A percentile compares a stretch with the other conserved stretches of the same genome.
These are phyloP conservation scores for Timema podura DNA, from an alignment of 2,888 invertebrate species.

Conservation along the genomic window DNA sequence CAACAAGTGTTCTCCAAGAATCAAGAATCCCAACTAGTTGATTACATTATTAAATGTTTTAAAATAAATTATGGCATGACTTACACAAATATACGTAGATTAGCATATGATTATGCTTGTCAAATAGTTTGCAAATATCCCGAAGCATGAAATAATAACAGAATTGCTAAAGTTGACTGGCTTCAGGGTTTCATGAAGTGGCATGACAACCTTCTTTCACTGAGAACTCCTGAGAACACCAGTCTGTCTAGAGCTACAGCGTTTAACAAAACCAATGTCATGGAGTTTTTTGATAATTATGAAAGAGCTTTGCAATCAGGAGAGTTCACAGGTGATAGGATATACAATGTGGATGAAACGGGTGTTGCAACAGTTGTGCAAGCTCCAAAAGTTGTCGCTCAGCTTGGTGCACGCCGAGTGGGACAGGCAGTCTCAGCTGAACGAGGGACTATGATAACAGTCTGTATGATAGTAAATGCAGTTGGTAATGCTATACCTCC, in stretches of 20 bases:
- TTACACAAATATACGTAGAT: background rate
- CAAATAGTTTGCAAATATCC: background rate
- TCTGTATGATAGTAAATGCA: background rate
- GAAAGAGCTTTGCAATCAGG: background rate
- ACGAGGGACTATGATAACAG: background rate
- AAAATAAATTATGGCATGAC: conserved; percentile 5
- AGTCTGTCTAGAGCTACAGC: background rate
- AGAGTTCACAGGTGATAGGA: background rate
- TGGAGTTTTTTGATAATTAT: background rate
- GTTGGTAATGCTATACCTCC: background rate
- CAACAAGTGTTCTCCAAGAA: background rate
- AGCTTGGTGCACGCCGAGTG: background rate
- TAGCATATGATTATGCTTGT: conserved; percentile 3
- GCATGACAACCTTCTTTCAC: background rate
- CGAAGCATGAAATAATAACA: background rate
- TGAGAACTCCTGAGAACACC: background rate
- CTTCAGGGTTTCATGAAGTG: background rate
- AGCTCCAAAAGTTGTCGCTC: background rate
- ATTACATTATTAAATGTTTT: background rate
- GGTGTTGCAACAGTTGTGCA: background rate
- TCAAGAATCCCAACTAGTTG: background rate
- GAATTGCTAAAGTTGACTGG: background rate
- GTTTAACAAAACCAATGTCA: background rate
- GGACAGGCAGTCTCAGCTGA: conserved; percentile 8
- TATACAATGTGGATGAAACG: background rate